Conservation (phyloP, 2,797 vertebrate species). For the Sebastes minor region DNA sequence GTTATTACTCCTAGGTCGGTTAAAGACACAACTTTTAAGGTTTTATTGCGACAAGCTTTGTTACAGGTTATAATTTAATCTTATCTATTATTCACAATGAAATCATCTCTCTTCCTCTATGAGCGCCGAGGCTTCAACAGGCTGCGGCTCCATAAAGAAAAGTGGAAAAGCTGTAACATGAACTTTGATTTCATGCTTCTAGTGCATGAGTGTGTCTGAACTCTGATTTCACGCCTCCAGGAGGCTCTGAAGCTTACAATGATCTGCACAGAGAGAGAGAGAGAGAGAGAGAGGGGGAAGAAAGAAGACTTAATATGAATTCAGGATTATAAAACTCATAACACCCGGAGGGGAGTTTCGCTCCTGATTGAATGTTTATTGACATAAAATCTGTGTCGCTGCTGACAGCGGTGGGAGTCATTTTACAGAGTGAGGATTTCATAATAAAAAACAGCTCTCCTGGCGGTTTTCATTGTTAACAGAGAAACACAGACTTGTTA, state of each 20-base stretch:
- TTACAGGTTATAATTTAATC: slow-evolving; percentile 1
- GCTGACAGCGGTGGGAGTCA: slow-evolving; percentile 34
- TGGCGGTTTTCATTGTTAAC: slow-evolving; percentile 24
- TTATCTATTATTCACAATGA: slow-evolving; percentile 24
- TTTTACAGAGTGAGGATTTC: slow-evolving; percentile 32
- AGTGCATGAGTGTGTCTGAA: slow-evolving; percentile 13
- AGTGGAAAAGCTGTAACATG: slow-evolving; percentile 24
- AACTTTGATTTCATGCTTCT: slow-evolving; percentile 50
- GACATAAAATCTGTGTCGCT: slow-evolving; percentile 49
- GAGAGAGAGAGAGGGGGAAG: background rate
- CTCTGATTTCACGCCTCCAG: slow-evolving; percentile 41
- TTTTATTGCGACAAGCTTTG: background rate
- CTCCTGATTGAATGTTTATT: slow-evolving; percentile 61
- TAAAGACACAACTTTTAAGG: background rate
- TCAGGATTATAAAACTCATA: slow-evolving; percentile 50
- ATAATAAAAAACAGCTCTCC: slow-evolving; percentile 44
- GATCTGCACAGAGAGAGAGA: background rate
- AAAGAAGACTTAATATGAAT: slow-evolving; percentile 27
- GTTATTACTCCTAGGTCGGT: background rate
- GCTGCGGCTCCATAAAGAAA: slow-evolving; percentile 20
- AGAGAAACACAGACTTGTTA: slow-evolving; percentile 4
- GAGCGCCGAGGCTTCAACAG: background rate
- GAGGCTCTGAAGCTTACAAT: slow-evolving; percentile 6
- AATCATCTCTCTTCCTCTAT: background rate
- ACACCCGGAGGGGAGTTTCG: slow-evolving; percentile 39